Base-by-base conservation (phyloP, 53 echinoderm and acorn worm genomes). In the Echinometra lucunter region DNA sequence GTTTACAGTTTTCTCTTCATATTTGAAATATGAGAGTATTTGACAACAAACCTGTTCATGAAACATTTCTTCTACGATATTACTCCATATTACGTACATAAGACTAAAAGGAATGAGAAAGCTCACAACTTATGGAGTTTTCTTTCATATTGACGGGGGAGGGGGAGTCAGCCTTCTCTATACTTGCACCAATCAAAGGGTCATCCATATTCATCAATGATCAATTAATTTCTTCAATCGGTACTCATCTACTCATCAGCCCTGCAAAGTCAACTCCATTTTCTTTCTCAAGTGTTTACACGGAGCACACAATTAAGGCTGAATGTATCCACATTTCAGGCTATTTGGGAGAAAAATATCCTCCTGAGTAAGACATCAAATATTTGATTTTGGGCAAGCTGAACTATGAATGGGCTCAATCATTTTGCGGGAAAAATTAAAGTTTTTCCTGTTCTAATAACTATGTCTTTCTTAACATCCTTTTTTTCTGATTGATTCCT, bases 261-360 rank as follows among this genome's bases (percentile, higher is more conserved):
- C 37, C 37, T 3, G 10, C 58, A 89, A 89, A 58, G 89, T 89
- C 57, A 89, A 89, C 58, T 23, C 28, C 57, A 89, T 40, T 89
- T 60, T 60, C 89, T 4, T 60, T 0, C 21, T 23, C 5, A 89
- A 60, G 60, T 89, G 89, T 89, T 89, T 89, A 60, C 89, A 19
- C 15, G 37, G 37, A 38, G 89, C 58, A 89, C 23, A 89, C 89
- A 89, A 25, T 89, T 89, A 60, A 13, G 32, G 9, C 89, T 60
- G 89, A 35, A 40, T 89, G 89, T 89, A 89, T 89, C 89, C 89
- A 89, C 58, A 58, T 89, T 88, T 89, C 15, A 30, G 89, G 89
- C 37, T 45, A 58, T 58, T 58, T 60, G 60, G 63, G 19, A 37
- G 89, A 37, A 89, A 57, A 57, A 38, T 57, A 60, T 60, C 89